Base-by-base conservation (phyloP, 2,888 invertebrate species). In the Scrobipalpa atriplicella region DNA sequence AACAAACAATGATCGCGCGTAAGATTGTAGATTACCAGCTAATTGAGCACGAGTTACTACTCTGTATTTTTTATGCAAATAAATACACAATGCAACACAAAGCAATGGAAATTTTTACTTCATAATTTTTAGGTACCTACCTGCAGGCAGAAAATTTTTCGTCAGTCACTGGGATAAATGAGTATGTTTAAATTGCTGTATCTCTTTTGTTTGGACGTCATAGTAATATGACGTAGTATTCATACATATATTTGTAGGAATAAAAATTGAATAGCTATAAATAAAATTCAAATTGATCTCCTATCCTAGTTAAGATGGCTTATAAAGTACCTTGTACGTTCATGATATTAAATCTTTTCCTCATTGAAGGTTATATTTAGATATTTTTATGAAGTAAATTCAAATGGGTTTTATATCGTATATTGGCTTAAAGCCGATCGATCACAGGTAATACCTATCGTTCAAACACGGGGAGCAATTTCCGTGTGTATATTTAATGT, bases 341-440 rank as follows among this genome's bases (percentile, higher is more conserved):
- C 29, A 29, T 29, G 29, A 2, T 29, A 29, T 29, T 29, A n/a
- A n/a, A 29, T 29, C 5, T 29, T 29, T 29, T 29, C 5, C 29
- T 29, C n/a, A 39, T 8, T 39, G 8, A 10, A 1, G 39, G 8
- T 11, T 2, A 10, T 39, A 39, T 39, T 10, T 39, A 39, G 2
- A 8, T 5, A 6, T 39, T 39, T 39, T 11, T 39, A 8, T 39
- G 2, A 13, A 11, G 47, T n/a, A 47, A 16, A 47, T 16, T 47
- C n/a, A 47, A 47, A 16, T 47, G 5, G 47, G 47, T n/a, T 47
- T 16, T 47, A 47, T 67, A 47, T 66, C 64, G 69, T 74, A 71
- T 73, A 73, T 73, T 73, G 71, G 68, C 18, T 72, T 60, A 63
- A 74, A 56, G 62, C 58, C 60, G 66, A 64, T 66, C 66, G 63